Percentiles rank a stretch among this genome's conserved stretches.
Conservation (phyloP, 2,888 invertebrate species). For the Aromia moschata region DNA sequence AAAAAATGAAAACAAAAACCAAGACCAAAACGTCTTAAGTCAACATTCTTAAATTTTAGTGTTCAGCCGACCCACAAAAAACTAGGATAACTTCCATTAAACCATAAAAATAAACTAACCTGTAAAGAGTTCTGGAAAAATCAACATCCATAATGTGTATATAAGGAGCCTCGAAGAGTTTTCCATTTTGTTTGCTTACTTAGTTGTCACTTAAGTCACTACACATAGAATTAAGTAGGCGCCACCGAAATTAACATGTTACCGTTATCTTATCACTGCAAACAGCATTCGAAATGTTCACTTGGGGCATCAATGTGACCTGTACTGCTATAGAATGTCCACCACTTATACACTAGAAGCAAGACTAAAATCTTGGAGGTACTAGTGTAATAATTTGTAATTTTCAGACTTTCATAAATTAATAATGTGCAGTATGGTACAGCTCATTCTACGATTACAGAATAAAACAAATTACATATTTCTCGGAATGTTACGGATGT, state of each 20-base stretch:
- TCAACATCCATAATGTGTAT: slow-evolving; percentile 46
- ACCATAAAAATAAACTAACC: slow-evolving; percentile 42
- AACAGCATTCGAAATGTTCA: neutral
- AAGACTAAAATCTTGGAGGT: neutral
- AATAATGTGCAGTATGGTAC: too few species aligned
- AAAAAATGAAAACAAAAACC: too few species aligned
- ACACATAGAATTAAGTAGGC: slow-evolving; percentile 34
- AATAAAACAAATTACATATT: too few species aligned
- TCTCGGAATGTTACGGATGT: too few species aligned
- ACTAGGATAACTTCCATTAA: too few species aligned
- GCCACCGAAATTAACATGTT: slow-evolving; percentile 37
- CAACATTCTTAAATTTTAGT: too few species aligned
- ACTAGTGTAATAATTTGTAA: too few species aligned
- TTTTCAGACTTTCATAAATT: too few species aligned
- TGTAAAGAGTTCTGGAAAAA: slow-evolving; percentile 45
- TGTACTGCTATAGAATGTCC: neutral
- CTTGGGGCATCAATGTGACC: neutral
- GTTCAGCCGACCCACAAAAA: too few species aligned
- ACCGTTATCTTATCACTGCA: neutral
- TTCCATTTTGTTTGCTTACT: slow-evolving; percentile 34
- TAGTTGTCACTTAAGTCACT: slow-evolving; percentile 23
- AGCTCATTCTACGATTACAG: too few species aligned
- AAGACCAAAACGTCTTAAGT: too few species aligned
- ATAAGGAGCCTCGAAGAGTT: slow-evolving; percentile 39
- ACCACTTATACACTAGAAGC: neutral